Evolutionary conservation across 2,888 invertebrate genomes (phyloP), one percentile per base, ranked within the genome.

Genomic region (Diaperis boleti): DNA sequence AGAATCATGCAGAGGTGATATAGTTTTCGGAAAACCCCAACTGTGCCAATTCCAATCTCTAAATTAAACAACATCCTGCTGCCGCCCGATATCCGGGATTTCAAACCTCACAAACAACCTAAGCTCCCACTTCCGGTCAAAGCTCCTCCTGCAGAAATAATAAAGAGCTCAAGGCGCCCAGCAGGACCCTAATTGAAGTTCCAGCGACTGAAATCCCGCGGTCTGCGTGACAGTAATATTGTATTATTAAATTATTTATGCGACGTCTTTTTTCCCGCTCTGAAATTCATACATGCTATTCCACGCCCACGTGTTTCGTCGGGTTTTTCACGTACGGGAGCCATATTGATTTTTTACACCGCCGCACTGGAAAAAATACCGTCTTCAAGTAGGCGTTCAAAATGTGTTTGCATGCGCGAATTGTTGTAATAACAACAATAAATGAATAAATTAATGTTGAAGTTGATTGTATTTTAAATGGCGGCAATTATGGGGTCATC

Each of bases 291-390:
- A 39, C 14, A 14, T 10, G 42, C 22, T 22, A 20, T 42, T 39
- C 42, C 42, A 42, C 42, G 42, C 42, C 42, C 20, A 42, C 42
- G 18, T 42, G 20, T 5, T 8, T 42, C 17, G 17, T 42, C 15
- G 42, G 10, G 3, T 42, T 42, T 42, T 42, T 39, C 4, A 6
- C 15, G 15, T 10, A 14, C 49, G 35, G 49, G 49, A 35, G 49
- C 33, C 49, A 35, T 49, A 35, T 47, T 47, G 31, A 47, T 33
- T 47, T 47, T 44, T 47, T 15, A 47, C 29, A 29, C n/a, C 29
- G n/a, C 7, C 11, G 8, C 6, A 29, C 3, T 15, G 31, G 17
- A n/a, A 47, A 47, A 47, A 31, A 29, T 2, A 39, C 39, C n/a
- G n/a, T 26, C 26, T 26, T 26, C 14, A 35, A 13, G 35, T 39